These are phyloP conservation scores for Pseudococcus jackbeardsleyi DNA, from an alignment of 2,888 invertebrate genomes.

Conservation along the genomic window DNA sequence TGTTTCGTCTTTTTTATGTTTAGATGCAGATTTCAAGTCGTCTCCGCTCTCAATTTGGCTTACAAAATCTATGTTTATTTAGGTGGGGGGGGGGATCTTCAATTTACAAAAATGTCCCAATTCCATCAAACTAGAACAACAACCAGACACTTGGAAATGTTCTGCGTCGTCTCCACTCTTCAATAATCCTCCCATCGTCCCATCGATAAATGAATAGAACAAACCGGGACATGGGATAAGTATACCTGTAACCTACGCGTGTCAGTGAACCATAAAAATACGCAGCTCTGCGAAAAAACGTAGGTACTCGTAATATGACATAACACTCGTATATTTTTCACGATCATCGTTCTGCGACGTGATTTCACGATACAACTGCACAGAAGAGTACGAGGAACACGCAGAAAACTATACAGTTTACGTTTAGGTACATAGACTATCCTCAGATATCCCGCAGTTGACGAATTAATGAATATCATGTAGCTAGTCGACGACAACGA, in stretches of 20 bases:
- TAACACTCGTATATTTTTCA: conserved; percentile 41
- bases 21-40: no score
- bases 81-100: no score
- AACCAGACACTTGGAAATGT: not conserved
- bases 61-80: no score
- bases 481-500: not conserved
- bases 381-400: not conserved
- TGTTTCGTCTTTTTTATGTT: no score
- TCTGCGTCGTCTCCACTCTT: not conserved
- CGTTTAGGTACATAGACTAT: not conserved
- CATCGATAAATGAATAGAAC: not conserved
- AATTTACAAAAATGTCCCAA: no score
- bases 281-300: not conserved
- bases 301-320: conserved; percentile 2
- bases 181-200: not conserved
- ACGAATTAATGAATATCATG: not conserved
- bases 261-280: conserved; percentile 24
- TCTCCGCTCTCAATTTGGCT: no score
- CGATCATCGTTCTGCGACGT: conserved; percentile 52
- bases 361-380: not conserved
- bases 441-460: not conserved
- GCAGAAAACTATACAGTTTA: not conserved
- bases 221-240: not conserved
- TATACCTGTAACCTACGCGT: not conserved
- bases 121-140: no score